A percentile compares a stretch with the other conserved stretches of the same genome.
Evolutionary conservation across 2,888 invertebrate genomes (phyloP).

Genomic region (Pterostichus niger): DNA sequence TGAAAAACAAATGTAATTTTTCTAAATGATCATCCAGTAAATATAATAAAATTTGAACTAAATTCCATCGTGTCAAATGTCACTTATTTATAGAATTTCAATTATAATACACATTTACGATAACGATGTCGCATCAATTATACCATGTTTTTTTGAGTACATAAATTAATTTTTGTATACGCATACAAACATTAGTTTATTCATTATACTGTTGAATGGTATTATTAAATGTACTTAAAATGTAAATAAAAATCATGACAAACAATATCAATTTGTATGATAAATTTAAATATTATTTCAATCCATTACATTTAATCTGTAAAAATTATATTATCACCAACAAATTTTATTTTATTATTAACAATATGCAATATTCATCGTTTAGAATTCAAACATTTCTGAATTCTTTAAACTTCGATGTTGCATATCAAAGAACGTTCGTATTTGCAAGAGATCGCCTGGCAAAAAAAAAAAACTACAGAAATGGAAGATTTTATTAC

Average conservation of each 20-base stretch:
- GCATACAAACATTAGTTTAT: background rate
- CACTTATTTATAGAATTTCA: conserved; percentile 6
- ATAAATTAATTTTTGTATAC: conserved; percentile 4
- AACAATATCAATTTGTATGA: too few species aligned
- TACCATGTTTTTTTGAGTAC: background rate
- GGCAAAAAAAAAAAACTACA: background rate
- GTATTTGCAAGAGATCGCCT: background rate
- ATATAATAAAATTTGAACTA: conserved; percentile 33
- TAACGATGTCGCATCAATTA: conserved; percentile 7
- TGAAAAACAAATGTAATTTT: conserved; percentile 10
- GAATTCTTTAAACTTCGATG: background rate
- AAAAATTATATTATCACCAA: too few species aligned
- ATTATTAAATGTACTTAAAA: too few species aligned
- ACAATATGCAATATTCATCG: background rate
- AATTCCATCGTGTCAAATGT: conserved; percentile 11
- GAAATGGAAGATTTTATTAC: conserved; percentile 33
- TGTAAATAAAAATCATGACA: too few species aligned
- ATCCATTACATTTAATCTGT: too few species aligned
- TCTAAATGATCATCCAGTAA: background rate
- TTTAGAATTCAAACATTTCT: background rate
- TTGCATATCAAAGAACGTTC: conserved; percentile 15
- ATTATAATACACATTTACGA: conserved; percentile 24
- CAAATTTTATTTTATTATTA: background rate
- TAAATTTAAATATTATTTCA: too few species aligned
- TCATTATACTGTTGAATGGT: too few species aligned